Conservation (phyloP, 2,888 invertebrate species). For the Diloba caeruleocephala region DNA sequence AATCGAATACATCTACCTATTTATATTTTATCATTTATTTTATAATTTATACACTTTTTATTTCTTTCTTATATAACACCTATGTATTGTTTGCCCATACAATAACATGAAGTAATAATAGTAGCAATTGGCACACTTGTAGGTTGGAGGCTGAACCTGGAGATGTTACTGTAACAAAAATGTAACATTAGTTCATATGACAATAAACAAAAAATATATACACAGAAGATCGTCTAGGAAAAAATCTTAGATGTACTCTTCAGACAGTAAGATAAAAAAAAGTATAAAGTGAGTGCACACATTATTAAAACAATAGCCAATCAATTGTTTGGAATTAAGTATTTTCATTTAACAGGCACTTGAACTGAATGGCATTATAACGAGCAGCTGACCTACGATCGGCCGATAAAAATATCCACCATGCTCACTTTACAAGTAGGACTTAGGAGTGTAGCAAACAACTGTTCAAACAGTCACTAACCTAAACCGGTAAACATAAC, state of each 20-base stretch:
- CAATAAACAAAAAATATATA: too few species aligned
- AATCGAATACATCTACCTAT: constrained; percentile 78
- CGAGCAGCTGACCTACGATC: too few species aligned
- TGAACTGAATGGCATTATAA: too few species aligned
- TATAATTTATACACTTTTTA: constrained; percentile 59
- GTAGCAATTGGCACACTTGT: constrained; percentile 78
- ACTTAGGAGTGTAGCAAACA: not conserved
- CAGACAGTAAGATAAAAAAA: too few species aligned
- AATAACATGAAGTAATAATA: constrained; percentile 74
- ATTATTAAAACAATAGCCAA: too few species aligned
- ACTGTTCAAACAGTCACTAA: not conserved
- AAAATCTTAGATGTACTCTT: too few species aligned
- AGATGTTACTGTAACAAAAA: constrained; percentile 80
- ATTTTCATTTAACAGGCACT: too few species aligned
- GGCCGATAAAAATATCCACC: too few species aligned
- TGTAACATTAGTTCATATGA: constrained; percentile 15
- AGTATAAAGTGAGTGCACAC: too few species aligned
- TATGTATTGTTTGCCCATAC: constrained; percentile 82
- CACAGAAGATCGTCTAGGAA: too few species aligned
- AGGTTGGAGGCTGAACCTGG: constrained; percentile 80
- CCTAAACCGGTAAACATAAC: not conserved
- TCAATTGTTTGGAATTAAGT: too few species aligned
- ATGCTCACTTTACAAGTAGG: too few species aligned
- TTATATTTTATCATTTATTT: constrained; percentile 64
- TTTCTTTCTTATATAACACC: constrained; percentile 44